Evolutionary conservation across 2,113 vertebrate genomes (phyloP).

Genomic region (Neodon shergylaensis): DNA sequence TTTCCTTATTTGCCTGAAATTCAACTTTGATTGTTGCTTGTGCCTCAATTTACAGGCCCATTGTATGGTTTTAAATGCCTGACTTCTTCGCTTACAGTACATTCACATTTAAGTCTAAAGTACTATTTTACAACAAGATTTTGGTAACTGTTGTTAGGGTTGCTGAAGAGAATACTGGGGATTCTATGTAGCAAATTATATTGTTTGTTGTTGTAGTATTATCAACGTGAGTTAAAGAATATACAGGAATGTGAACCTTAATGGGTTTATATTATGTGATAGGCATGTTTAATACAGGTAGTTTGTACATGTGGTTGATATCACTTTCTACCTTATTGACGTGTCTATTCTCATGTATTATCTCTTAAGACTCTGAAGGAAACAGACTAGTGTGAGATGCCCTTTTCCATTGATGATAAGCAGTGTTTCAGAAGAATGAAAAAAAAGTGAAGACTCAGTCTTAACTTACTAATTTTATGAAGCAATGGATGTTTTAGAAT

Average conservation of each 20-base stretch:
- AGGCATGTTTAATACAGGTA: background rate
- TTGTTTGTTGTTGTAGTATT: conserved; percentile 8
- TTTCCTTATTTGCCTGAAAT: background rate
- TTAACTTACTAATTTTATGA: conserved; percentile 19
- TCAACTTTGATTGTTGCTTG: background rate
- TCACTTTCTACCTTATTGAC: conserved; percentile 13
- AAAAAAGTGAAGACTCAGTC: conserved; percentile 13
- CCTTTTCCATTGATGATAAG: background rate
- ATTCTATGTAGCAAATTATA: conserved; percentile 29
- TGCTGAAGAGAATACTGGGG: background rate
- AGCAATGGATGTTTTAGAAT: background rate
- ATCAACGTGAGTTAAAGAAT: background rate
- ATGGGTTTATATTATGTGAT: background rate
- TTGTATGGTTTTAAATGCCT: conserved; percentile 29
- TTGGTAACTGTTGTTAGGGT: conserved; percentile 15
- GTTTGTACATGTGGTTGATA: conserved; percentile 11
- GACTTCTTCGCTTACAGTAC: background rate
- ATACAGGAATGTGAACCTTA: background rate
- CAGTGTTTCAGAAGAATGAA: background rate
- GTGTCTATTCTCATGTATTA: background rate
- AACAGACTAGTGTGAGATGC: background rate
- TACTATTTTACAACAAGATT: conserved; percentile 47
- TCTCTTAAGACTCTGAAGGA: conserved; percentile 44
- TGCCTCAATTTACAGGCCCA: background rate
- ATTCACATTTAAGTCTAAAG: background rate